These are phyloP conservation scores for Meleagris gallopavo DNA, from an alignment of 2,113 vertebrate genomes.

Conservation along the genomic window DNA sequence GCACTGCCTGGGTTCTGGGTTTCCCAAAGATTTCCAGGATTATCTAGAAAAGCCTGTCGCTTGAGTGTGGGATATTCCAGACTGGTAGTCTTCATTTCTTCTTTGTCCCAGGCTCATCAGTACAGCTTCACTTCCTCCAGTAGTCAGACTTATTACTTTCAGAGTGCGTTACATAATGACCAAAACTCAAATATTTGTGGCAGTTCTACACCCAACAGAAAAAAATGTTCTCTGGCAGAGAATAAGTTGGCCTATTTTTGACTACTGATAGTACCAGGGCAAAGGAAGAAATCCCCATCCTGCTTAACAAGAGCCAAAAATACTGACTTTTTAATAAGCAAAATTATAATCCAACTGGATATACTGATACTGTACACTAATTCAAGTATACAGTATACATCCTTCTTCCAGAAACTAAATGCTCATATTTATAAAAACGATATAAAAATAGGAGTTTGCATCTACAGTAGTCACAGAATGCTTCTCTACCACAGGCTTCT, in stretches of 20 bases:
- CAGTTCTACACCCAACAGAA: neutral
- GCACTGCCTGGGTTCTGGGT: neutral
- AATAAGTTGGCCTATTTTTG: neutral
- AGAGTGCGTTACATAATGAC: neutral
- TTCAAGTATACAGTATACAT: neutral
- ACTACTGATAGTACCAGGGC: too few relatives aligned
- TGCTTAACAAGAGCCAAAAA: neutral
- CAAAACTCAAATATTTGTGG: neutral
- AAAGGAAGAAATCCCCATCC: neutral
- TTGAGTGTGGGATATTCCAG: neutral
- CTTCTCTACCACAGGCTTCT: rapidly evolving
- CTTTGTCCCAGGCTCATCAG: neutral
- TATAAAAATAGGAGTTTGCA: neutral
- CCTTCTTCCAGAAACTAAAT: neutral
- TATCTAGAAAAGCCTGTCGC: neutral
- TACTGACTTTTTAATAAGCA: neutral
- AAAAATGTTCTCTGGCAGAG: neutral
- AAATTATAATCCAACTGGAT: neutral
- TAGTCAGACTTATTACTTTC: neutral
- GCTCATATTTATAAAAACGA: neutral
- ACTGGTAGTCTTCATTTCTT: neutral
- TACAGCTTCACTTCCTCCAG: neutral
- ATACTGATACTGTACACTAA: too few relatives aligned
- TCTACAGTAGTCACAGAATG: neutral
- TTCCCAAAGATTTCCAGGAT: neutral